Conservation (phyloP, 1,140 invertebrate genomes). For the Portunus trituberculatus region DNA sequence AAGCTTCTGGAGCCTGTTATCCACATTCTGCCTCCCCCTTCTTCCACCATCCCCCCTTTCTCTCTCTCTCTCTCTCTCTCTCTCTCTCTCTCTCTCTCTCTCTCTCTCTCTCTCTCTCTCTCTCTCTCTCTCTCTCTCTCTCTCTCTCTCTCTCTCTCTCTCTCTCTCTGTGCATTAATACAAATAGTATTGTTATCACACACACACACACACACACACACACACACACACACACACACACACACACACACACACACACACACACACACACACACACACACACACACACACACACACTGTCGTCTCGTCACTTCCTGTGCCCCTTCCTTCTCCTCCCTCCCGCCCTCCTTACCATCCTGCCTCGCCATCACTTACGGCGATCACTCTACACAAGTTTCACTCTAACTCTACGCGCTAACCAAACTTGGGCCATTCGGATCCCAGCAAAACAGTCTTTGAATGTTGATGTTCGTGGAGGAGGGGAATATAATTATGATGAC, state of each 20-base stretch:
- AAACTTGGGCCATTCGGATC: neutral
- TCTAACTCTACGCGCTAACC: conserved; percentile 10
- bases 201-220: neutral
- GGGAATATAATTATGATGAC: neutral
- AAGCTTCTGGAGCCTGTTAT: conserved; percentile 8
- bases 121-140: too few relatives aligned
- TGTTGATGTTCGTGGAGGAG: neutral
- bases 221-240: conserved; percentile 3
- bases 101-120: conserved; percentile 31
- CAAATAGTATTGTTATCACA: neutral
- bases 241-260: neutral
- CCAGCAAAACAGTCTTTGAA: conserved; percentile 12
- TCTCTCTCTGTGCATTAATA: neutral
- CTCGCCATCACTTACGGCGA: neutral
- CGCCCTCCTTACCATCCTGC: neutral
- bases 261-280: conserved; percentile 31
- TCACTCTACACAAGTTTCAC: conserved; percentile 22
- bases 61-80: conserved; percentile 64
- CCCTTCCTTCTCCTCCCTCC: neutral
- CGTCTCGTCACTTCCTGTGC: neutral
- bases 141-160: neutral
- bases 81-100: conserved; percentile 60
- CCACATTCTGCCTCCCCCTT: neutral
- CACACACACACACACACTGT: conserved; percentile 16
- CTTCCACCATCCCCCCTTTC: conserved; percentile 43